A percentile compares a stretch with the other conserved stretches of the same genome.
These are phyloP conservation scores for Hylia prasina DNA, from an alignment of 2,113 vertebrate species.

Conservation along the genomic window DNA sequence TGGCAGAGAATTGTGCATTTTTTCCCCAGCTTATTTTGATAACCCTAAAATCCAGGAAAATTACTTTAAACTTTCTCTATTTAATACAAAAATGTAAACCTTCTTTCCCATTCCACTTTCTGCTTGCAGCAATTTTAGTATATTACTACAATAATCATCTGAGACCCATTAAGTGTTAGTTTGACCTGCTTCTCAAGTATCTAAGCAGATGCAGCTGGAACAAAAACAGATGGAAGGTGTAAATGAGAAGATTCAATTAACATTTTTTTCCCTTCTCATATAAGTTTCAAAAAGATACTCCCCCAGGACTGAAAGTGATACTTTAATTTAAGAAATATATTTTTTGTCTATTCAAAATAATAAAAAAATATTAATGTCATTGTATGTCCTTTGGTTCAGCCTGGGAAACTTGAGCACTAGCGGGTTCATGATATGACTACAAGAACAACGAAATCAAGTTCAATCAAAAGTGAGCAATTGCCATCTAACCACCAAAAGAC, in stretches of 20 bases:
- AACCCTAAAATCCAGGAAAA: background rate
- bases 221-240: constrained; percentile 70
- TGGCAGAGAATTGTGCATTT: background rate
- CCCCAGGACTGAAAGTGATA: constrained; percentile 31
- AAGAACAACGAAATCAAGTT: background rate
- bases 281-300: constrained; percentile 46
- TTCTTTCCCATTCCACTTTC: background rate
- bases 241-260: constrained; percentile 75
- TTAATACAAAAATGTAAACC: background rate
- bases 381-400: background rate
- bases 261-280: constrained; percentile 37
- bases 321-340: constrained; percentile 45
- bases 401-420: background rate
- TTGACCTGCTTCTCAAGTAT: constrained; percentile 65
- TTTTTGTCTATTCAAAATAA: background rate
- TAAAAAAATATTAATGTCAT: constrained; percentile 8
- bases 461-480: background rate
- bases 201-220: constrained; percentile 68
- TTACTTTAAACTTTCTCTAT: background rate
- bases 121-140: constrained; percentile 51
- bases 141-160: constrained; percentile 62
- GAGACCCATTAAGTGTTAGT: constrained; percentile 57
- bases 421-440: background rate
- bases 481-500: background rate
- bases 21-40: background rate